Base-by-base conservation (phyloP, 2,888 invertebrate species). In the Pandemis cinnamomeana region DNA sequence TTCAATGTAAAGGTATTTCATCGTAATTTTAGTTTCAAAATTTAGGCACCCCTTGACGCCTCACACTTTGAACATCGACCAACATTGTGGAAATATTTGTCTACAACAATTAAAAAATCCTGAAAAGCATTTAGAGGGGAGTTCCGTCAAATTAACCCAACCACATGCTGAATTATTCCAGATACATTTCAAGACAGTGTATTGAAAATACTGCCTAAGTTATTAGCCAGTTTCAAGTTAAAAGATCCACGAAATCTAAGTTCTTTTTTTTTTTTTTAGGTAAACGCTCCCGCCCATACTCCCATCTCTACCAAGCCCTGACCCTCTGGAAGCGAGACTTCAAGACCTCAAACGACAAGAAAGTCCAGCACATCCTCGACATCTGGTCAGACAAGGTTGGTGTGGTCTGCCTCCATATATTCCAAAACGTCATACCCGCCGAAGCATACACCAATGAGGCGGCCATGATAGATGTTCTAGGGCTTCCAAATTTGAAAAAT, bases 391-490 rank as follows among this genome's bases (percentile, higher is more conserved):
- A 95, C 78, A 96, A 96, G 71, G 93, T 95, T 13, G 99, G 99
- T 0, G 98, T 99, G 0, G 96, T 99, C 0, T 98, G 98, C 73
- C 92, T 99, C 0, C 98, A 98, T 82, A 95, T 98, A 62, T 99
- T 98, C 87, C 98, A 98, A 82, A 98, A 98, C 87, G 96, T 97
- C 0, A 96, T 98, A 67, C 97, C 98, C 0, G 97, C 96, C 0
- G 99, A 99, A 88, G 99, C 99, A 0, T 98, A 97, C 80, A 98
- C 98, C 0, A 94, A 99, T 77, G 99, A 99, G 89, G 99, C 99
- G 0, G 96, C 98, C 10, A 99, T 99, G 95, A 98, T 99, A 15
- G 98, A 98, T 81, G 98, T 98, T 0, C 87, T 99, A 7, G 97
- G 97, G 0, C 81, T 97, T 5, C 88, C 95, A 0, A 96, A 97